A percentile compares a stretch with the other conserved stretches of the same genome.
Evolutionary conservation across 2,888 invertebrate species (phyloP).

Genomic region (Scaptodrosophila latifasciaeformis): DNA sequence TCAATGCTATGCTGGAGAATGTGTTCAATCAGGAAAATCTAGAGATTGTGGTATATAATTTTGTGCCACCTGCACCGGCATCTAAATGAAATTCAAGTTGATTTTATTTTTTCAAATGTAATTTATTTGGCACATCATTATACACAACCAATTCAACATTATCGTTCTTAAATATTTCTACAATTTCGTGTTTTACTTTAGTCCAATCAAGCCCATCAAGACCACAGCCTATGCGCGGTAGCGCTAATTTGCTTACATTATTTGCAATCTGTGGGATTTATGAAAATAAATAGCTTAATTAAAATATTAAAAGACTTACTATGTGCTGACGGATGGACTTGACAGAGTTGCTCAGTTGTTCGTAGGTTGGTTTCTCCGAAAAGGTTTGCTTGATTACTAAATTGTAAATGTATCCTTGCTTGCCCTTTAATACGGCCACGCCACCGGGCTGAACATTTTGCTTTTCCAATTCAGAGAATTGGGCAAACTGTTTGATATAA

Average conservation of each 20-base stretch:
- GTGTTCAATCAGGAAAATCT: slow-evolving; percentile 76
- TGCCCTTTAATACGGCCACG: slow-evolving; percentile 75
- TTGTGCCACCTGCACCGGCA: slow-evolving; percentile 70
- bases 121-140: slow-evolving; percentile 68
- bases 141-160: slow-evolving; percentile 76
- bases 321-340: slow-evolving; percentile 70
- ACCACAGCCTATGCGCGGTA: slow-evolving; percentile 82
- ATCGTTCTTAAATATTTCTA: slow-evolving; percentile 76
- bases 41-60: slow-evolving; percentile 77
- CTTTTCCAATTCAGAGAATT: slow-evolving; percentile 47
- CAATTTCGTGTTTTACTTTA: slow-evolving; percentile 77
- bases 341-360: slow-evolving; percentile 74
- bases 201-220: slow-evolving; percentile 79
- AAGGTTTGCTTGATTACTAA: slow-evolving; percentile 78
- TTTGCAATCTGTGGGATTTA: slow-evolving; percentile 68
- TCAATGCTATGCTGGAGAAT: slow-evolving; percentile 76
- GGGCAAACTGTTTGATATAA: slow-evolving; percentile 69
- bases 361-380: slow-evolving; percentile 76
- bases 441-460: slow-evolving; percentile 74
- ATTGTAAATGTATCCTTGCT: slow-evolving; percentile 77
- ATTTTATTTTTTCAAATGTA: slow-evolving; percentile 11
- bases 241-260: slow-evolving; percentile 77
- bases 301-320: slow-evolving; percentile 43
- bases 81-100: slow-evolving; percentile 1
- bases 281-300: neutral